Base-by-base conservation (phyloP, 2,113 vertebrate species). In the Phainopepla nitens region DNA sequence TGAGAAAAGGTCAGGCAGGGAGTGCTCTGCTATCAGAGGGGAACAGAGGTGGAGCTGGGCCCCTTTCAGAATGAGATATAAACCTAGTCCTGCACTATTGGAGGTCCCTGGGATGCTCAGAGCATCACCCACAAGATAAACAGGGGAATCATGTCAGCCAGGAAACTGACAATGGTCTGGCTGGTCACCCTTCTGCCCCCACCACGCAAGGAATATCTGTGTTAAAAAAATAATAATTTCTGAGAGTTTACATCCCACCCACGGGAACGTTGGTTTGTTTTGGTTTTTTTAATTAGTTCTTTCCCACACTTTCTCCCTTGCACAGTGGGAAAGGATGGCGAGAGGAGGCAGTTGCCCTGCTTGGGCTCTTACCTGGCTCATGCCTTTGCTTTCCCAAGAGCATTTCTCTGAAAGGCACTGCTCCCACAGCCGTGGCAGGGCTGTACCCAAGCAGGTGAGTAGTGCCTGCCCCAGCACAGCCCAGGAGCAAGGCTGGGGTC, bases 211-310 rank as follows among this genome's bases (percentile, higher is more conserved):
- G 54, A 6, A 50, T 11, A 20, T 17, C 28, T 53, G 10, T 28
- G 10, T 25, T 23, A 51, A 31, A 21, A 44, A 57, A 65, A 45
- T 4, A 66, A 56, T 19, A 0, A 1, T 15, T 23, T 22, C 10
- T 36, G 39, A 28, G 18, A 50, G 14, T 36, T 36, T 41, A 19
- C 70, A 58, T 64, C 61, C 41, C 53, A 17, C 35, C 28, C 73
- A 21, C 0, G 0, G 13, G 15, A 70, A 27, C 2, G 0, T 25
- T 42, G 20, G 2, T 39, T 68, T 68, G 9, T 15, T 47, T 41
- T 16, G 1, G 10, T 49, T 22, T 12, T 54, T 25, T 28, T 1
- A 17, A 4, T 28, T 12, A 31, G 7, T 72, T 51, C 19, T 78
- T 78, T 53, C n/a, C 41, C 5, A 1, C 27, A 27, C 35, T 80